A percentile compares a stretch with the other conserved stretches of the same genome.
Evolutionary conservation across 2,888 invertebrate genomes (phyloP).

Genomic region (Diaphora mendica): DNA sequence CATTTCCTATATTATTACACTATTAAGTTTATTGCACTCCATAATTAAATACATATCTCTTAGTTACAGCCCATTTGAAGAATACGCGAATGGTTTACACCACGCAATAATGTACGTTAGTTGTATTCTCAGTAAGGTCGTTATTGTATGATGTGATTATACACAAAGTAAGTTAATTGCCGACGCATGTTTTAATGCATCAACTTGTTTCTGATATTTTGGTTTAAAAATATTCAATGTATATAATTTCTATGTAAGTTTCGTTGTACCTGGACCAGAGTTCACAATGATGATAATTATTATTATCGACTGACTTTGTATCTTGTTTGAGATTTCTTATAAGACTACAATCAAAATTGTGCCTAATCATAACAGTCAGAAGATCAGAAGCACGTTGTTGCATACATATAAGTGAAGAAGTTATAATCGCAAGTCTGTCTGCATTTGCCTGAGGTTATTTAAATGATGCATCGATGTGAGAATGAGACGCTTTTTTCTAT

Average conservation of each 20-base stretch:
- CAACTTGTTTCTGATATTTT: conserved; percentile 67
- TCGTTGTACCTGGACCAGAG: conserved; percentile 31
- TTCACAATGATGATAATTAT: conserved; percentile 12
- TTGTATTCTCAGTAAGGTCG: conserved; percentile 27
- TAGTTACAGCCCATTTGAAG: conserved; percentile 53
- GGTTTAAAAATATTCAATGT: conserved; percentile 27
- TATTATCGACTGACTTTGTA: conserved; percentile 12
- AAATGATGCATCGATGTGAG: conserved; percentile 72
- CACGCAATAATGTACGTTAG: conserved; percentile 35
- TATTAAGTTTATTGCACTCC: conserved; percentile 83
- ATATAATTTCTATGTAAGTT: conserved; percentile 45
- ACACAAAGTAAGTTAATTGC: conserved; percentile 36
- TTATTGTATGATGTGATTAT: conserved; percentile 38
- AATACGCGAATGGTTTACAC: conserved; percentile 27
- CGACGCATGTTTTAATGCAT: conserved; percentile 51
- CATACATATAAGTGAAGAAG: conserved; percentile 49
- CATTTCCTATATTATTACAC: conserved; percentile 81
- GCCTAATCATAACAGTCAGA: conserved; percentile 44
- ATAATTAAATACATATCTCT: conserved; percentile 68
- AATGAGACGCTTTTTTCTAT: conserved; percentile 77
- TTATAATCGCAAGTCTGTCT: conserved; percentile 62
- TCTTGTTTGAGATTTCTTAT: conserved; percentile 15
- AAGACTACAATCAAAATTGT: conserved; percentile 21
- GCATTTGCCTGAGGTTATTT: conserved; percentile 65
- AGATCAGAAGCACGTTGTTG: conserved; percentile 69